Base-by-base conservation (phyloP, 2,888 invertebrate species). In the Pseudococcus viburni region DNA sequence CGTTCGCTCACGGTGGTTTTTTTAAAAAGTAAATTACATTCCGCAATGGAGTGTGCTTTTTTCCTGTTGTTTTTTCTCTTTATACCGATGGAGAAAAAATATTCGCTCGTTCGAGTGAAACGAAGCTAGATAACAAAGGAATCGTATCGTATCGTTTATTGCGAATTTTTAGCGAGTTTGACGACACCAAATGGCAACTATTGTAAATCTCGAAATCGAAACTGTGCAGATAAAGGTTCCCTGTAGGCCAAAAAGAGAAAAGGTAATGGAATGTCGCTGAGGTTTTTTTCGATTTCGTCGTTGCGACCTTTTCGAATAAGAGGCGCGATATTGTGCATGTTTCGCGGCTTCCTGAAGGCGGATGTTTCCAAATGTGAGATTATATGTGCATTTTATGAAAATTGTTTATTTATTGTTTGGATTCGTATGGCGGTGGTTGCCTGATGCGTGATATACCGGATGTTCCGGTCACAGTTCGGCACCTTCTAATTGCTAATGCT, bases 71-170 rank as follows among this genome's bases (percentile, higher is more conserved):
- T 64, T 64, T 64, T 64, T 64, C 22, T 64, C 6, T 19, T 59
- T n/a, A 1, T 19, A 22, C 22, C 11, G 9, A 11, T 9, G 64
- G n/a, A 3, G 48, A n/a, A 15, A 55, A 55, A 55, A 55, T 22
- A 64, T 64, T 22, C n/a, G 64, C 12, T 64, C 22, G 9, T 22
- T 64, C 64, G 64, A 64, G 64, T 64, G 64, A 64, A 64, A 64
- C 22, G 19, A 77, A 39, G 39, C 39, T 77, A 39, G 19, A 59
- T 59, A 59, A 64, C 64, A 15, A 22, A 22, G 9, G 9, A 8
- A 55, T 55, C 64, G 64, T 42, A 59, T 17, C 17, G 15, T 64
- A 22, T 64, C 64, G 9, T 22, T 64, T 64, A 64, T 64, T 64
- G 8, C 22, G 3, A 19, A 17, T 77, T 17, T 77, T 77, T 77